Conservation (phyloP, 2,797 vertebrate genomes). For the Pseudochaenichthys georgianus region DNA sequence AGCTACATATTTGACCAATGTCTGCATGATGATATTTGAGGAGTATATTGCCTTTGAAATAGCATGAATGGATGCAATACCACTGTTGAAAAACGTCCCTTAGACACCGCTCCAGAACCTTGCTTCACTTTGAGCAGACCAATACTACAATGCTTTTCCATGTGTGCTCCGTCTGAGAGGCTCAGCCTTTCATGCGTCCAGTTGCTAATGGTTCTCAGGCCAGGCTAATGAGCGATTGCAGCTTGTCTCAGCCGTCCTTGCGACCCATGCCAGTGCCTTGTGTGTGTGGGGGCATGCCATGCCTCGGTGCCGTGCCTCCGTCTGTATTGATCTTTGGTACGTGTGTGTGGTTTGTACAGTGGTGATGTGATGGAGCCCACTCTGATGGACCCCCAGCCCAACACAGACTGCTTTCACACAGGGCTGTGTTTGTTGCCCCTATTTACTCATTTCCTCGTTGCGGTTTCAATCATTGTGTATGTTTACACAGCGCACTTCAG, state of each 20-base stretch:
- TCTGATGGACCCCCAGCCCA: slow-evolving; percentile 56
- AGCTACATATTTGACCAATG: neutral
- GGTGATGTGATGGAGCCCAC: slow-evolving; percentile 72
- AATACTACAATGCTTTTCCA: neutral
- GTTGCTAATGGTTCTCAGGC: slow-evolving; percentile 47
- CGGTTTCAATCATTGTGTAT: neutral
- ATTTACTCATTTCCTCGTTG: neutral
- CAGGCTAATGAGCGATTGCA: slow-evolving; percentile 27
- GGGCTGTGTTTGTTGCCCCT: neutral
- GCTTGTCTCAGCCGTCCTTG: slow-evolving; percentile 1
- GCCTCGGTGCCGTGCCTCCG: slow-evolving; percentile 5
- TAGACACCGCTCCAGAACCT: neutral
- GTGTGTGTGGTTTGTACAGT: slow-evolving; percentile 71
- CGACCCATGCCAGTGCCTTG: slow-evolving; percentile 41
- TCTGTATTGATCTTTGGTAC: slow-evolving; percentile 76
- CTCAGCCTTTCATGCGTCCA: slow-evolving; percentile 18
- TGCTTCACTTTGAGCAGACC: neutral
- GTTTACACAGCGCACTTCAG: slow-evolving; percentile 1
- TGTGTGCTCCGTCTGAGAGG: slow-evolving; percentile 13
- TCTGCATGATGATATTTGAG: neutral
- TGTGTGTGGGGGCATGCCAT: slow-evolving; percentile 46
- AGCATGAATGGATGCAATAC: neutral
- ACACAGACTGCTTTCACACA: neutral
- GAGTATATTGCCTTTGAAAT: neutral
- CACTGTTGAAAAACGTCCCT: neutral